Conservation (phyloP, 2,797 vertebrate species). For the Alauda arvensis region DNA sequence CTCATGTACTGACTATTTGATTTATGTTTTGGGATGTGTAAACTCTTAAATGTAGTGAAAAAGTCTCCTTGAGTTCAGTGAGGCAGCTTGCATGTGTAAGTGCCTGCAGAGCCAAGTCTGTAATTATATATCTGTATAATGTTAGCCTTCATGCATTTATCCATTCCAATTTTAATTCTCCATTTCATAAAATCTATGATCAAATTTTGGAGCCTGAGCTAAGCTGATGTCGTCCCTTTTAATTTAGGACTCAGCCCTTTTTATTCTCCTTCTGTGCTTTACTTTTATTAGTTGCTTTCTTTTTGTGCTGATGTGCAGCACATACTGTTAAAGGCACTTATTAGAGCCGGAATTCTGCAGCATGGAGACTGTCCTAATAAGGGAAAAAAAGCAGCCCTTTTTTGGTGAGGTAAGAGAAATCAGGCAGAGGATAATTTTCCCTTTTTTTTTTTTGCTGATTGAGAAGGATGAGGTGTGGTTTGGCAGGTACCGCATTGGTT, state of each 20-base stretch:
- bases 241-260: slow-evolving; percentile 54
- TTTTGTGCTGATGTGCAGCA: slow-evolving; percentile 69
- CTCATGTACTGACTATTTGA: not conserved
- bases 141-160: not conserved
- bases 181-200: slow-evolving; percentile 10
- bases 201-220: slow-evolving; percentile 2
- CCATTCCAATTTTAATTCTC: not conserved
- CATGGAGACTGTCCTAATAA: slow-evolving; percentile 73
- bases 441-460: slow-evolving; percentile 67
- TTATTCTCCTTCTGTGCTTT: slow-evolving; percentile 25
- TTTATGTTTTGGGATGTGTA: not conserved
- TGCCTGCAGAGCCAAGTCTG: not conserved
- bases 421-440: slow-evolving; percentile 26
- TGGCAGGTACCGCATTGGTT: slow-evolving; percentile 68
- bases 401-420: slow-evolving; percentile 67
- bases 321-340: slow-evolving; percentile 51
- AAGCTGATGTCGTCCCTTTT: slow-evolving; percentile 10
- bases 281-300: slow-evolving; percentile 38
- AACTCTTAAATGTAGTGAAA: not conserved
- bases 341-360: slow-evolving; percentile 27
- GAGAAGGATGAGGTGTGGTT: slow-evolving; percentile 75
- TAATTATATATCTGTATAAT: slow-evolving; percentile 33
- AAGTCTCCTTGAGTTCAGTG: not conserved
- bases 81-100: not conserved
- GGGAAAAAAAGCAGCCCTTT: slow-evolving; percentile 58